These are phyloP conservation scores for Camponotus pennsylvanicus DNA, from an alignment of 1,140 invertebrate species.

Conservation along the genomic window DNA sequence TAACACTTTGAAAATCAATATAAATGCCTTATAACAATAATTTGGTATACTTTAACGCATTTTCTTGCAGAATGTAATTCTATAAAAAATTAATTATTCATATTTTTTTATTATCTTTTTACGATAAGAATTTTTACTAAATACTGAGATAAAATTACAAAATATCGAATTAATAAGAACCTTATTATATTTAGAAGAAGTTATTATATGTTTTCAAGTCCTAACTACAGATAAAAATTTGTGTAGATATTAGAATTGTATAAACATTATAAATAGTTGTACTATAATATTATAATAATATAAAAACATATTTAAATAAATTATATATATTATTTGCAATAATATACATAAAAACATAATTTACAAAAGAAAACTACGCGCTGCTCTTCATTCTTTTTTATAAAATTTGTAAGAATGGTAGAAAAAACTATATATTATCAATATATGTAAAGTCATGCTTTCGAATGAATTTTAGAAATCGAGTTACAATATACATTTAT, in stretches of 20 bases:
- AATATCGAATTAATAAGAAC: background rate
- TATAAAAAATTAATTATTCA: background rate
- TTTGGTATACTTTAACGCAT: background rate
- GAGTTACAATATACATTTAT: no score
- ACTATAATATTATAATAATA: no score
- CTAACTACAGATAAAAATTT: no score
- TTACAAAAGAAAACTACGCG: background rate
- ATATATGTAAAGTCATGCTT: no score
- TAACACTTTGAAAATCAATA: background rate
- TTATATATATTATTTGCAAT: no score
- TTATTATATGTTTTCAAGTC: background rate
- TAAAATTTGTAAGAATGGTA: background rate
- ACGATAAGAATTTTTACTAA: background rate
- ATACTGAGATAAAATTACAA: background rate
- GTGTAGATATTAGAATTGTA: no score
- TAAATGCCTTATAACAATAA: background rate
- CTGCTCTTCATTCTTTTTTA: background rate
- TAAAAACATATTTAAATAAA: no score
- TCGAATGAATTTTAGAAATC: no score
- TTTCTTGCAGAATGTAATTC: constrained; percentile 3
- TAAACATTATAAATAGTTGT: no score
- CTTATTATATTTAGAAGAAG: background rate
- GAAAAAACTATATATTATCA: background rate
- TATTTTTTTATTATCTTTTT: background rate
- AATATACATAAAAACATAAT: background rate